Evolutionary conservation across 2,797 vertebrate genomes (phyloP), one percentile per base, ranked within the genome.

Genomic region (Bryconaethiops microstoma): DNA sequence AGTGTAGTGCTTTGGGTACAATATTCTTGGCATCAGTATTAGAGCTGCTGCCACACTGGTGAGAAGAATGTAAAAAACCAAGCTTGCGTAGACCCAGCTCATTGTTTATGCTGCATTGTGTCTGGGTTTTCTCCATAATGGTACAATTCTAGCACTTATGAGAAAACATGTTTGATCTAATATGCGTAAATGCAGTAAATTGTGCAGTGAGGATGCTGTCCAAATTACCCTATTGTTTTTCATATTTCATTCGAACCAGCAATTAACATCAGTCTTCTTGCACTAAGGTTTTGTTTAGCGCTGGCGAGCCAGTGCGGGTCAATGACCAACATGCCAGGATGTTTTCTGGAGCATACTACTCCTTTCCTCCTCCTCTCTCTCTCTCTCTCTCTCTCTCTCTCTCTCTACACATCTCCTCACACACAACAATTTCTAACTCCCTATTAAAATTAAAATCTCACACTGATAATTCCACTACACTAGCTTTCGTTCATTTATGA

Each of bases 231-330:
- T 9, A 29, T 76, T 63, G 45, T 80, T 68, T 83, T 12, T 35
- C 7, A 14, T 19, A 50, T 77, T 59, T 77, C 19, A 73, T 65
- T 67, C 21, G 10, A 80, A 75, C 52, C 39, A 69, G 72, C 60
- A 75, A 80, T 68, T 75, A 75, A 75, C 52, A 80, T 42, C 68
- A 64, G 9, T 76, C 35, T 1, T 23, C n/a, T 68, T 10, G 42
- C 64, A 70, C 14, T 29, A 19, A 71, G 69, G 54, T 70, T 25
- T 3, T 69, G 23, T 70, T 42, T 69, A 50, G 45, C 17, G 63
- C 39, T 19, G 29, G 23, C 21, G 39, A 71, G 35, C 4, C 25
- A 59, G 59, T 73, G 65, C 17, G 10, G 40, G 65, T 40, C 64
- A 73, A 13, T 48, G 45, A 79, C 67, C 69, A 17, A n/a, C 59